Percentiles rank a stretch among this genome's conserved stretches.
These are phyloP conservation scores for Apus apus DNA, from an alignment of 2,113 vertebrate genomes.

Conservation along the genomic window DNA sequence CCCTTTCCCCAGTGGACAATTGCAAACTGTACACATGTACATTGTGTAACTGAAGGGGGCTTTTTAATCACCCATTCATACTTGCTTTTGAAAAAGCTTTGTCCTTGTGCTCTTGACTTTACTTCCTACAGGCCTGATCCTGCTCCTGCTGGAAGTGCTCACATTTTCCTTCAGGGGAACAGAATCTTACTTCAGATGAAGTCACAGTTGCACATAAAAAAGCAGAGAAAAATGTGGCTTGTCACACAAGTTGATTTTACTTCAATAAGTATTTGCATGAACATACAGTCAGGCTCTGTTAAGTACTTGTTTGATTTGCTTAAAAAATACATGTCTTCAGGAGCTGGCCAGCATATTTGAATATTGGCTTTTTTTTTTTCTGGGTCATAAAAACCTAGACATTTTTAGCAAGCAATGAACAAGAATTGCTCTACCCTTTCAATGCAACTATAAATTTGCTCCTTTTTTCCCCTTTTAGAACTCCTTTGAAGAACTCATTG, in stretches of 20 bases:
- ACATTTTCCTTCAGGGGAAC: neutral
- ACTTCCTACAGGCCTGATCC: constrained; percentile 14
- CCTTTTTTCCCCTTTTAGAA: constrained; percentile 41
- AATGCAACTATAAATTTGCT: constrained; percentile 72
- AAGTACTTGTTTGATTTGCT: constrained; percentile 59
- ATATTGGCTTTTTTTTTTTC: constrained; percentile 45
- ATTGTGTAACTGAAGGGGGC: constrained; percentile 45
- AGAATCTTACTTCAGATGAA: constrained; percentile 11
- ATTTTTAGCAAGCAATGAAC: constrained; percentile 57
- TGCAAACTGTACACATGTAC: constrained; percentile 56
- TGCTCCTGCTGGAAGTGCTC: neutral
- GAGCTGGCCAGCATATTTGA: constrained; percentile 65
- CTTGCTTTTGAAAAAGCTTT: constrained; percentile 40
- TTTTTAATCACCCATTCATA: constrained; percentile 59
- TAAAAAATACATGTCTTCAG: constrained; percentile 45
- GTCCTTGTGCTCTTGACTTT: neutral
- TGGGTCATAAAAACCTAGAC: constrained; percentile 47
- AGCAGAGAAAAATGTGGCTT: constrained; percentile 45
- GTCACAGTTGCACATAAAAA: constrained; percentile 47
- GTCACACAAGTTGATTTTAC: constrained; percentile 42
- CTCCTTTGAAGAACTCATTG: constrained; percentile 77
- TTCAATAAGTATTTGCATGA: constrained; percentile 42
- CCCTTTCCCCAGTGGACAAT: constrained; percentile 28
- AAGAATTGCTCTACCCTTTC: constrained; percentile 67
- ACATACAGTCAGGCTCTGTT: constrained; percentile 21